phyloP scores from a whole-genome alignment of 1,140 invertebrate species.

The Arion vulgaris region DNA sequence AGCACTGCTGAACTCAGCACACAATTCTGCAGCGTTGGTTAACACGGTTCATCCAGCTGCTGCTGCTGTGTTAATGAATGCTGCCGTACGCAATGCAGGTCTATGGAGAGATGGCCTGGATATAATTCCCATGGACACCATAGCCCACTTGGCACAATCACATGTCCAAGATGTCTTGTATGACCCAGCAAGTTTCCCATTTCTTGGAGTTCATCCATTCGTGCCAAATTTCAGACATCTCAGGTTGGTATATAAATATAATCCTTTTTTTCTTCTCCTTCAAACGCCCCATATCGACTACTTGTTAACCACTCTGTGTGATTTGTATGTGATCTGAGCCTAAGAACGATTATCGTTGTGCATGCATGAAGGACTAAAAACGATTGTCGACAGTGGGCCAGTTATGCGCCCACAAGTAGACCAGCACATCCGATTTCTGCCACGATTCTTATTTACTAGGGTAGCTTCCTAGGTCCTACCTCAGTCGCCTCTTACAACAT shows the following conservation, averaged over 20 bases:
- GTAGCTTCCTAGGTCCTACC: no score
- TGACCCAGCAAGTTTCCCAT: constrained; percentile 41
- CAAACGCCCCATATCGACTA: no score
- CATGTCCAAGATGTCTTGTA: constrained; percentile 42
- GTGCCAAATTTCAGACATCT: constrained; percentile 54
- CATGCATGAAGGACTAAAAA: no score
- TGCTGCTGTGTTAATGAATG: constrained; percentile 20
- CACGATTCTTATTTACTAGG: no score
- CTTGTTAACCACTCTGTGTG: no score
- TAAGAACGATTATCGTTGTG: no score
- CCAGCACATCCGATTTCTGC: no score
- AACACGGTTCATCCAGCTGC: constrained; percentile 26
- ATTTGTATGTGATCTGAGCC: no score
- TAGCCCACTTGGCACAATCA: constrained; percentile 35
- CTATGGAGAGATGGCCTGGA: constrained; percentile 22
- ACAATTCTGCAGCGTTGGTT: background rate
- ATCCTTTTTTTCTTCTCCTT: no score
- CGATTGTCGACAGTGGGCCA: no score
- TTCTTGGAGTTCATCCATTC: constrained; percentile 53
- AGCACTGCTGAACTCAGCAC: background rate
- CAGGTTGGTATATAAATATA: constrained; percentile 44
- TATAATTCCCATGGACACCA: constrained; percentile 37
- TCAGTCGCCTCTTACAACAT: no score
- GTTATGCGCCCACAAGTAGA: no score
- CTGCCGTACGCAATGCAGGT: constrained; percentile 15